phyloP scores from a whole-genome alignment of 2,888 invertebrate species.

The Melanophora roralis region DNA sequence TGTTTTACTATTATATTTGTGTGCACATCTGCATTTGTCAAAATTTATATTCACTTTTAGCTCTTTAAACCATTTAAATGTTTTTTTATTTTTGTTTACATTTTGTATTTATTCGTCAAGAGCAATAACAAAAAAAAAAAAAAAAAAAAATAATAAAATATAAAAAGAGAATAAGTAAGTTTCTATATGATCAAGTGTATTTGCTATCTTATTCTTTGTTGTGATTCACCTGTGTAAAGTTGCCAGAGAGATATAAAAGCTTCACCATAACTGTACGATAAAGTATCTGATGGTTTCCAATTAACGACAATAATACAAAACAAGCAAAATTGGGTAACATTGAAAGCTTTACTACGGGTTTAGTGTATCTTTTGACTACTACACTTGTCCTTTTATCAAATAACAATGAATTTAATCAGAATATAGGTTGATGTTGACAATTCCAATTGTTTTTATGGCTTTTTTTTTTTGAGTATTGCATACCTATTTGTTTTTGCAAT shows the following conservation, averaged over 20 bases:
- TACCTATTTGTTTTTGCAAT: constrained; percentile 19
- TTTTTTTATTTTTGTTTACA: constrained; percentile 43
- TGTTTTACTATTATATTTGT: constrained; percentile 13
- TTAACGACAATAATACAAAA: neutral
- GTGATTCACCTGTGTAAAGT: constrained; percentile 19
- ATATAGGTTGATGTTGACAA: neutral
- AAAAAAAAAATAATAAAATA: no score
- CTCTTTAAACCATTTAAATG: constrained; percentile 20
- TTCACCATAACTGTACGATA: neutral
- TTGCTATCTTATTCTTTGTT: constrained; percentile 29
- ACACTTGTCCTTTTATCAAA: constrained; percentile 17
- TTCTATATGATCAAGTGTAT: neutral
- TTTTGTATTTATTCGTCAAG: constrained; percentile 29
- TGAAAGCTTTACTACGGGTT: neutral
- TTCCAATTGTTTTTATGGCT: no score
- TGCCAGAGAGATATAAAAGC: constrained; percentile 20
- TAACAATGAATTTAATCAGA: constrained; percentile 13
- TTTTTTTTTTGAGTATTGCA: neutral
- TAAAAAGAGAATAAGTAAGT: neutral
- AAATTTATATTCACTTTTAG: constrained; percentile 34
- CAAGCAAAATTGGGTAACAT: neutral
- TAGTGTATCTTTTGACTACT: neutral
- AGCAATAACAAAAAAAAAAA: neutral
- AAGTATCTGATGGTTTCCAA: neutral
- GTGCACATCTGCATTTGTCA: constrained; percentile 13